A percentile compares a stretch with the other conserved stretches of the same genome.
Conservation (phyloP, 2,113 vertebrate genomes). For the Chunga burmeisteri region DNA sequence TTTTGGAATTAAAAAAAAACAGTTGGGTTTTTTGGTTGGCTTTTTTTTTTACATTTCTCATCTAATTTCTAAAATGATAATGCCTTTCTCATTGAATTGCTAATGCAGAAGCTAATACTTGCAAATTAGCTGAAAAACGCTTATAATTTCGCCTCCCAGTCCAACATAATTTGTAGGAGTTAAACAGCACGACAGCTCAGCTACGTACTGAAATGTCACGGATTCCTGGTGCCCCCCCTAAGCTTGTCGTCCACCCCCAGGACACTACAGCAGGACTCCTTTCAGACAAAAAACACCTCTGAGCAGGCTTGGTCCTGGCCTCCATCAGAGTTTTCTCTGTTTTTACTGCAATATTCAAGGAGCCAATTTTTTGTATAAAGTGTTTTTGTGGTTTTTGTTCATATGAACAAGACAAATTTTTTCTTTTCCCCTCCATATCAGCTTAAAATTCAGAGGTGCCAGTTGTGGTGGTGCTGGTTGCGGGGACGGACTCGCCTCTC, state of each 20-base stretch:
- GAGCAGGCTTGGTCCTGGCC: neutral
- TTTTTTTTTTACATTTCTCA: neutral
- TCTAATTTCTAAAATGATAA: neutral
- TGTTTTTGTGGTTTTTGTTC: neutral
- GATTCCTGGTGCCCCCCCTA: neutral
- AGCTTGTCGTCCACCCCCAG: neutral
- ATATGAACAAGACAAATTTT: neutral
- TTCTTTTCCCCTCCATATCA: rapidly evolving
- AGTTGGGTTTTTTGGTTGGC: neutral
- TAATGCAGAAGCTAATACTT: neutral
- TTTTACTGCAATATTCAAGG: neutral
- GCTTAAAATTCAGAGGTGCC: neutral
- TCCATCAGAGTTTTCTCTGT: neutral
- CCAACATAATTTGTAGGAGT: neutral
- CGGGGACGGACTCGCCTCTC: no score
- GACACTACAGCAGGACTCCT: neutral
- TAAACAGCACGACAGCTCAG: neutral
- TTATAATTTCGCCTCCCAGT: neutral
- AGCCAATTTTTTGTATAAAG: neutral
- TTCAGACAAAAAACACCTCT: neutral
- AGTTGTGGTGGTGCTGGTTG: neutral
- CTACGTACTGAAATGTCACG: neutral
- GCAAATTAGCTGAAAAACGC: neutral
- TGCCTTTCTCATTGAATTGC: neutral
- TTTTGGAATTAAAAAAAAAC: neutral